These are phyloP conservation scores for Tolmerus cingulatus DNA, from an alignment of 2,888 invertebrate species.

Conservation along the genomic window DNA sequence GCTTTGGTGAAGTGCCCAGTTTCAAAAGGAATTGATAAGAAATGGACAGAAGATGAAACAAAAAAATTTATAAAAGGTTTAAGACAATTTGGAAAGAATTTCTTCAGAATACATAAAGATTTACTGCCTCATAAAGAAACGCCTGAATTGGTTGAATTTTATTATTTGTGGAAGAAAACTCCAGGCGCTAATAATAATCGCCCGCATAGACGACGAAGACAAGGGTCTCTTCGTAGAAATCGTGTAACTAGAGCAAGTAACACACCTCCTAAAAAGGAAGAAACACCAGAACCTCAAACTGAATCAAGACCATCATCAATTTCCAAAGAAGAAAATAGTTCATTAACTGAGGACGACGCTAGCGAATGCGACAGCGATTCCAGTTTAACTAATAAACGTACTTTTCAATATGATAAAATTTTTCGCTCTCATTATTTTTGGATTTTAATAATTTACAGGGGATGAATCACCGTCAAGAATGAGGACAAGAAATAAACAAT, in stretches of 20 bases:
- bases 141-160: conserved; percentile 96
- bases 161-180: conserved; percentile 99
- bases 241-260: conserved; percentile 80
- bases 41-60: conserved; percentile 98
- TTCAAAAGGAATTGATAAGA: conserved; percentile 95
- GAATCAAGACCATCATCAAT: conserved; percentile 72
- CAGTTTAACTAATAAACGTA: conserved; percentile 75
- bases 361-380: conserved; percentile 96
- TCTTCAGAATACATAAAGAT: conserved; percentile 96
- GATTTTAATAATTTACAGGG: conserved; percentile 46
- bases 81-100: conserved; percentile 98
- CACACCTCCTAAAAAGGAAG: conserved; percentile 81
- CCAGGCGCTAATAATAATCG: conserved; percentile 96
- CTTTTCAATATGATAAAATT: background rate
- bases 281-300: conserved; percentile 70
- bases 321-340: conserved; percentile 78
- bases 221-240: conserved; percentile 86
- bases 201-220: conserved; percentile 88
- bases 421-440: background rate
- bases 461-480: conserved; percentile 88
- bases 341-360: conserved; percentile 88
- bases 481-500: conserved; percentile 85
- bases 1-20: conserved; percentile 97
- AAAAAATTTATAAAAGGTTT: conserved; percentile 99
- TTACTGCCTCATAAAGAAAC: conserved; percentile 96